Conservation (phyloP, 2,888 invertebrate genomes). For the Sycophila texana region DNA sequence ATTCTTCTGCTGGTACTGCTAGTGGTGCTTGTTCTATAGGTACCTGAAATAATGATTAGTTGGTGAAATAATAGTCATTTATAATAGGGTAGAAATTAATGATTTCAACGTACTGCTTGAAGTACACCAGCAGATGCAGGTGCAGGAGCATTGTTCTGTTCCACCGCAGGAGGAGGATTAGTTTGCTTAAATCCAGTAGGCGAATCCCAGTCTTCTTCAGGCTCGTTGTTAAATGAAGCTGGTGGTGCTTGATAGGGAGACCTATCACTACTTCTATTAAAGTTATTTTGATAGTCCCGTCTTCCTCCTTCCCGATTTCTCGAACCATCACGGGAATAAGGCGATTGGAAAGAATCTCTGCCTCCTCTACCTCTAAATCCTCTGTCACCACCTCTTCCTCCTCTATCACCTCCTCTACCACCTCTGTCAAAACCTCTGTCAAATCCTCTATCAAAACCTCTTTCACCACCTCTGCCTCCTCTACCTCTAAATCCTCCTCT, state of each 20-base stretch:
- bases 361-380: constrained; percentile 10
- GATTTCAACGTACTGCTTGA: constrained; percentile 18
- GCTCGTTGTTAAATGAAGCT: constrained; percentile 9
- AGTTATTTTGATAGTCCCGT: constrained; percentile 23
- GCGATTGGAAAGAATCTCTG: not conserved
- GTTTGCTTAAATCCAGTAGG: constrained; percentile 32
- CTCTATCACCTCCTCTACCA: constrained; percentile 18
- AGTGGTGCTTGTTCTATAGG: not conserved
- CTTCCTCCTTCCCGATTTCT: not conserved
- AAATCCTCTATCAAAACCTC: not conserved
- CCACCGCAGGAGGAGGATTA: not conserved
- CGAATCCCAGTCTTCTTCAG: constrained; percentile 55
- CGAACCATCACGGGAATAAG: too few species aligned
- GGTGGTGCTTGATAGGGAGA: constrained; percentile 11
- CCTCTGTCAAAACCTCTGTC: constrained; percentile 23
- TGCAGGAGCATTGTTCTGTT: not conserved
- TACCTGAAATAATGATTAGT: constrained; percentile 21
- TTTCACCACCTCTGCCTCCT: constrained; percentile 39
- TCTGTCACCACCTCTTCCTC: not conserved
- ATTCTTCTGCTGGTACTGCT: constrained; percentile 38
- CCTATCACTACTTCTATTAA: constrained; percentile 22
- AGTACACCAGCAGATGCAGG: too few species aligned
- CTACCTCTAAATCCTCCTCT: constrained; percentile 45
- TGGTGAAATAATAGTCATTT: not conserved
- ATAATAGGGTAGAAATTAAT: not conserved